Evolutionary conservation across 2,113 vertebrate genomes (phyloP).

Genomic region (Phyllostomus discolor): DNA sequence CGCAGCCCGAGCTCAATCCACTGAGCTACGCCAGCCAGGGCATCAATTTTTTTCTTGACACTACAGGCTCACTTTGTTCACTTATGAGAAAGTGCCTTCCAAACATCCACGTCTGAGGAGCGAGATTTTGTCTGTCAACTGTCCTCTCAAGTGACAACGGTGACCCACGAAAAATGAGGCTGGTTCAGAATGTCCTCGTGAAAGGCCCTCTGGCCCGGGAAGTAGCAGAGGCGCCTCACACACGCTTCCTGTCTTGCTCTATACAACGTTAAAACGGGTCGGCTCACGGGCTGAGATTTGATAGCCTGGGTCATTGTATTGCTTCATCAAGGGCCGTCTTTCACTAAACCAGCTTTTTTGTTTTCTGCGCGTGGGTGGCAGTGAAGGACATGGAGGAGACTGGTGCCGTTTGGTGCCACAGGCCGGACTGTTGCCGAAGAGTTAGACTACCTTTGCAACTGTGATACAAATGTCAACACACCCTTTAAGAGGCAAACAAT

Average conservation of each 20-base stretch:
- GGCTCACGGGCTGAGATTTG: neutral
- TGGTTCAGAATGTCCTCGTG: neutral
- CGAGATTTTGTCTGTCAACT: neutral
- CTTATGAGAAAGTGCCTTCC: neutral
- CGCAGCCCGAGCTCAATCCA: no score
- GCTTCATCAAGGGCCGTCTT: neutral
- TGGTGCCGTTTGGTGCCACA: accelerated
- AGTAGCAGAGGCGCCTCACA: neutral
- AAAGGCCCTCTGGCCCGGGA: no score
- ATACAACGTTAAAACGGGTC: neutral
- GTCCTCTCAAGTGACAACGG: neutral
- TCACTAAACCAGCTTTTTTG: neutral
- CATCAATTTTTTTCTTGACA: neutral
- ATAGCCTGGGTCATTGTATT: neutral
- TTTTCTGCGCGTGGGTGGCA: neutral
- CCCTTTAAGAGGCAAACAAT: neutral
- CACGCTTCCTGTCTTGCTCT: neutral
- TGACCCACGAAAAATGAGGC: neutral
- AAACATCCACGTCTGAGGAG: neutral
- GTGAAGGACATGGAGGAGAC: neutral
- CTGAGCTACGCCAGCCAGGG: no score
- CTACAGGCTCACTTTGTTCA: neutral
- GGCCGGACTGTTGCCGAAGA: neutral
- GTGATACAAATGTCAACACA: neutral
- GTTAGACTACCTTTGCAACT: neutral